These are phyloP conservation scores for Dasyurus viverrinus DNA, from an alignment of 2,113 vertebrate species.

Conservation along the genomic window DNA sequence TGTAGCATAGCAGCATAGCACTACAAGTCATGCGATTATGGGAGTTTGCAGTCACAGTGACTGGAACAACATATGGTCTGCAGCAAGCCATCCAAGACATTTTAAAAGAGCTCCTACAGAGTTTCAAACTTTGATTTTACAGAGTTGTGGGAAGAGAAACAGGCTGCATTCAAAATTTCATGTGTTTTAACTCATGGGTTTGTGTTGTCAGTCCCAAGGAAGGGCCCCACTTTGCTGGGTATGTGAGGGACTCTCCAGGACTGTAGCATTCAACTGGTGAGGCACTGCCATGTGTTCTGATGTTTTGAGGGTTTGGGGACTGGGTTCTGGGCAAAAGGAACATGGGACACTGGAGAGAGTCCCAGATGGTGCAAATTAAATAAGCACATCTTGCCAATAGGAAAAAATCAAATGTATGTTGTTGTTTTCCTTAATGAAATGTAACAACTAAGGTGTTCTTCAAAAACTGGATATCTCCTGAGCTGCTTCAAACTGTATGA, in stretches of 20 bases:
- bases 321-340: neutral
- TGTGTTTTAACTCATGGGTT: slow-evolving; percentile 82
- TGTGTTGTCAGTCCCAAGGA: slow-evolving; percentile 73
- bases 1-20: slow-evolving; percentile 73
- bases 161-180: slow-evolving; percentile 76
- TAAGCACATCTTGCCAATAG: neutral
- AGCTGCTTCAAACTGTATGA: slow-evolving; percentile 28
- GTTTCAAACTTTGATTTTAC: slow-evolving; percentile 87
- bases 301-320: neutral
- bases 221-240: slow-evolving; percentile 67
- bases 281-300: neutral
- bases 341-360: neutral
- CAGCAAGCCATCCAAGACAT: slow-evolving; percentile 83
- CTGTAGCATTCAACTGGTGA: neutral
- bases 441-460: slow-evolving; percentile 31
- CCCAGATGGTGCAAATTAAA: slow-evolving; percentile 37
- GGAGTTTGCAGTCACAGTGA: slow-evolving; percentile 73
- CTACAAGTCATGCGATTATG: slow-evolving; percentile 78
- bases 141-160: slow-evolving; percentile 83
- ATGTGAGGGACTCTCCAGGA: slow-evolving; percentile 4
- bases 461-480: slow-evolving; percentile 43
- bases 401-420: slow-evolving; percentile 50
- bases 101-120: slow-evolving; percentile 86
- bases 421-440: slow-evolving; percentile 39
- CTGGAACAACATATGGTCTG: slow-evolving; percentile 86